These are phyloP conservation scores for Aplodontia rufa DNA, from an alignment of 2,113 vertebrate species.

Conservation along the genomic window DNA sequence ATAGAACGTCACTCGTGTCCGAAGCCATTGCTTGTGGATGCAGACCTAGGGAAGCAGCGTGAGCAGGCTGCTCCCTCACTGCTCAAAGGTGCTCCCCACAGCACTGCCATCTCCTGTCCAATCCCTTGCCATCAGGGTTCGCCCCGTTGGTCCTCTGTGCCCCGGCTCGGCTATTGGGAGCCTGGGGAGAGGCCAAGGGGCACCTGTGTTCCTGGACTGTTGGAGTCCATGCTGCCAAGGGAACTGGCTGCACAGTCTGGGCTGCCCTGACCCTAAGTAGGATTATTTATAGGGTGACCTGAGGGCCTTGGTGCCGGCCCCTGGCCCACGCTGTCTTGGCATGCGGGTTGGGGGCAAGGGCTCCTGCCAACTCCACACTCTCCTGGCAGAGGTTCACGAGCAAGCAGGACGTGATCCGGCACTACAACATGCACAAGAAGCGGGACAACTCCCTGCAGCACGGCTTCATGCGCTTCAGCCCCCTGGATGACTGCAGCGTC, in stretches of 20 bases:
- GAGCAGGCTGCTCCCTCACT: background rate
- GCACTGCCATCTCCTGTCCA: fast-evolving
- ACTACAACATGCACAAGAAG: slow-evolving; percentile 99
- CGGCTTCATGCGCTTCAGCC: slow-evolving; percentile 99
- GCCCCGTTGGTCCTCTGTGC: fast-evolving
- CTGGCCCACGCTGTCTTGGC: background rate
- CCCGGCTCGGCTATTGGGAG: background rate
- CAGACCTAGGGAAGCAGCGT: background rate
- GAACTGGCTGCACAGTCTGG: background rate
- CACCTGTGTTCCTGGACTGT: background rate
- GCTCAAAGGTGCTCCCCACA: no score
- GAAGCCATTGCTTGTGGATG: fast-evolving
- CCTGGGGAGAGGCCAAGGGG: background rate
- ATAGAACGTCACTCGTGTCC: fast-evolving
- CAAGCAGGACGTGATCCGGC: slow-evolving; percentile 99
- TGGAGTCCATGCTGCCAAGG: background rate
- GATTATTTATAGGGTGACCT: background rate
- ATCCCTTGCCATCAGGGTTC: background rate
- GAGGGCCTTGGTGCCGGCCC: background rate
- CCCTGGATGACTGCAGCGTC: slow-evolving; percentile 98
- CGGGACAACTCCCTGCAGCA: slow-evolving; percentile 99
- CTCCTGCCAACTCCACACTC: slow-evolving; percentile 63
- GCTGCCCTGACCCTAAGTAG: background rate
- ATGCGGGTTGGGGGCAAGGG: background rate
- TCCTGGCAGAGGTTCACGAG: slow-evolving; percentile 98